Evolutionary conservation across 2,888 invertebrate genomes (phyloP), one percentile per base, ranked within the genome.

Genomic region (Parnassius glacialis): DNA sequence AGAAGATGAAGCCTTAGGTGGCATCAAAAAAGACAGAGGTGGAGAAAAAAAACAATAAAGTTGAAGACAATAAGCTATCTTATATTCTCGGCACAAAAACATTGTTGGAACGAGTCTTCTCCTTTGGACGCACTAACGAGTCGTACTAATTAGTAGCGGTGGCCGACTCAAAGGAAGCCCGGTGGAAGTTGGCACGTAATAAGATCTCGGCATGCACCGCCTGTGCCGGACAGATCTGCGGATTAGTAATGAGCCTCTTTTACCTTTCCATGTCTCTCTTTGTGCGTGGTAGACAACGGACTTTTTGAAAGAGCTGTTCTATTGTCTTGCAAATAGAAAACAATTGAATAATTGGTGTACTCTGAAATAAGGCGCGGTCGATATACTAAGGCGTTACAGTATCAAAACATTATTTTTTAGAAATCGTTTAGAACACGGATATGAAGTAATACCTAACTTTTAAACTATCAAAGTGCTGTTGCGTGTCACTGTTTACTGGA

Each of bases 141-240:
- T 45, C 25, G 1, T 44, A 13, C 52, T 61, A 61, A 61, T 61
- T 61, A 56, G 61, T 10, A 47, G 50, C 25, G 5, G 54, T 20
- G 55, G 54, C 60, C n/a, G 10, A 43, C 50, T n/a, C 51, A 61
- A 56, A 56, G 44, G 57, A 42, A 57, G 34, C 50, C 5, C 43
- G 11, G 34, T 25, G 59, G 51, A 59, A 44, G 53, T 47, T 52
- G n/a, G 16, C 42, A 12, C 20, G 48, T 59, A 61, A 61, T 61
- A 56, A 56, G 55, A 56, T 61, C 48, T 25, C 34, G 10, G 16
- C 25, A 2, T 51, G 13, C 16, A n/a, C 10, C 54, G 41, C 25
- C 25, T 59, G 34, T 34, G 52, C 20, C 13, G 44, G 59, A 53
- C 59, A 52, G 20, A 53, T 43, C 34, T 1, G 34, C 9, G 45